These are phyloP conservation scores for Acrocephalus scirpaceus DNA, from an alignment of 2,797 vertebrate genomes.

Conservation along the genomic window DNA sequence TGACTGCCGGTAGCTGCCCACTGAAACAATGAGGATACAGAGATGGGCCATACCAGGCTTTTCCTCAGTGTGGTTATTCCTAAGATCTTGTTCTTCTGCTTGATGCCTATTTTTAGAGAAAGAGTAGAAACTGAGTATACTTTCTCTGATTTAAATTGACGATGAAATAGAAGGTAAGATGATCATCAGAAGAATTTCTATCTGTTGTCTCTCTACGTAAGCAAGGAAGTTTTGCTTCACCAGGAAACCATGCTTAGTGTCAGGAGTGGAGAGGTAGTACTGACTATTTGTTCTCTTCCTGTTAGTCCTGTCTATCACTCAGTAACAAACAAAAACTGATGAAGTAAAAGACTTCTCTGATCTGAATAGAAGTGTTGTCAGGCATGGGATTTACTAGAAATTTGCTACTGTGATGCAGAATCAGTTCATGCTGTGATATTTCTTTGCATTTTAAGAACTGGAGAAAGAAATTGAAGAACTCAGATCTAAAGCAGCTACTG, in stretches of 20 bases:
- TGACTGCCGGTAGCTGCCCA: background rate
- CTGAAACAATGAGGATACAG: background rate
- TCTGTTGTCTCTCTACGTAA: background rate
- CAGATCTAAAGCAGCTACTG: constrained; percentile 75
- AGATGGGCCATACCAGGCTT: background rate
- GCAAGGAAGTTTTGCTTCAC: background rate
- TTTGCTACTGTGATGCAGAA: background rate
- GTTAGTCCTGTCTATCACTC: background rate
- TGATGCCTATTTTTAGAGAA: background rate
- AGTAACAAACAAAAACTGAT: background rate
- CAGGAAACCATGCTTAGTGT: background rate
- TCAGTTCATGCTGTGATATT: background rate
- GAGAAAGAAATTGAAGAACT: constrained; percentile 88
- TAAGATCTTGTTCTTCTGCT: background rate
- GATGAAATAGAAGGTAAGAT: background rate
- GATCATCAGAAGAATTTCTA: background rate
- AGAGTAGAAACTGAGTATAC: background rate
- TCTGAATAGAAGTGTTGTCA: background rate
- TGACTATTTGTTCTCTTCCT: background rate
- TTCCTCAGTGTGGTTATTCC: background rate
- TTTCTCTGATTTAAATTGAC: background rate
- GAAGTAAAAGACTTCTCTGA: background rate
- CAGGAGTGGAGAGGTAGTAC: background rate
- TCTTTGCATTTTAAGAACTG: constrained; percentile 79
- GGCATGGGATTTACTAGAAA: background rate